Percentiles rank a stretch among this genome's conserved stretches.
These are phyloP conservation scores for Nyctibius grandis DNA, from an alignment of 2,797 vertebrate genomes.

Conservation along the genomic window DNA sequence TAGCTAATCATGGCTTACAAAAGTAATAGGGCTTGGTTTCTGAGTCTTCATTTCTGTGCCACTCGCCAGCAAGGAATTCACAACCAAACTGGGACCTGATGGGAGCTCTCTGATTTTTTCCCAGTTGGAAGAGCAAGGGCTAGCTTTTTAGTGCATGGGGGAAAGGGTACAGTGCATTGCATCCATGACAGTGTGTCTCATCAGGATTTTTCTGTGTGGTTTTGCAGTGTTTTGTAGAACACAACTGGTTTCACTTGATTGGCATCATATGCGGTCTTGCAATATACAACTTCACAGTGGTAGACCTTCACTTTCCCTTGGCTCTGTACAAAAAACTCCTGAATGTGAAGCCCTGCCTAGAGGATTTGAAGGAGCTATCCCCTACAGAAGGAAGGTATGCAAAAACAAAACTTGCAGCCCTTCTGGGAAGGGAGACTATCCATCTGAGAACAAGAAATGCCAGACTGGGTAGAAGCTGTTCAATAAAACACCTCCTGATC, in stretches of 20 bases:
- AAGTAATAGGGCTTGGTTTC: background rate
- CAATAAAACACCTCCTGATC: background rate
- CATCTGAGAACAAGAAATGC: background rate
- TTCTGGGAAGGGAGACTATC: background rate
- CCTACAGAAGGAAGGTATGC: slow-evolving; percentile 94
- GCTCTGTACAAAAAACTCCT: slow-evolving; percentile 96
- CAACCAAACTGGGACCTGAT: background rate
- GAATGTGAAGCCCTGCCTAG: slow-evolving; percentile 82
- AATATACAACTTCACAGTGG: slow-evolving; percentile 97
- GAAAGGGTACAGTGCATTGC: background rate
- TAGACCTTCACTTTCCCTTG: slow-evolving; percentile 95
- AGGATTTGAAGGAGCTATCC: slow-evolving; percentile 93
- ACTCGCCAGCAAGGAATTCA: background rate
- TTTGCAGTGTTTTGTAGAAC: slow-evolving; percentile 95
- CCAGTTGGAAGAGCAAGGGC: background rate
- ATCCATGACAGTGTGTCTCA: background rate
- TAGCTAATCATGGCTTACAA: background rate
- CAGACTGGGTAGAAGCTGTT: background rate
- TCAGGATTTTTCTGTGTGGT: slow-evolving; percentile 1
- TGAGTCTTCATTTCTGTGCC: background rate
- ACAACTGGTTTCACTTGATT: slow-evolving; percentile 97
- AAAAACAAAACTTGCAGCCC: background rate
- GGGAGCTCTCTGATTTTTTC: background rate
- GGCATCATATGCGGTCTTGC: slow-evolving; percentile 95
- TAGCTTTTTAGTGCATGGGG: background rate